Base-by-base conservation (phyloP, 2,888 invertebrate species). In the Aricia artaxerxes region DNA sequence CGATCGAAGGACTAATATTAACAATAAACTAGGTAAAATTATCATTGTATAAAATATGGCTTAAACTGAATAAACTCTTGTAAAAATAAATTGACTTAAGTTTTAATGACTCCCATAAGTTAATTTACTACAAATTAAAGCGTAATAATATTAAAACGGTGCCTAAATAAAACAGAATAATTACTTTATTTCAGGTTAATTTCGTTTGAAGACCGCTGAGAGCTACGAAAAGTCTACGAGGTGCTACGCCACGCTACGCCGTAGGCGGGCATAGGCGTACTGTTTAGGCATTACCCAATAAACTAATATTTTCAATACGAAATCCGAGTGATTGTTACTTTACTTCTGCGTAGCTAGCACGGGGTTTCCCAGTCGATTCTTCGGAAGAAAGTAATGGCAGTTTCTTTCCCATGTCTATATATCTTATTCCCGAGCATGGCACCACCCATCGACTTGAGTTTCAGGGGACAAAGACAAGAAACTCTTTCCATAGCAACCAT, bases 81-180 rank as follows among this genome's bases (percentile, higher is more conserved):
- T 38, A 13, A 35, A 69, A 35, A 69, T 16, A 5, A 69, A 69
- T 13, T 16, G 16, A 69, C 69, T 69, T 13, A 69, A 69, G 0
- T 69, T 69, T 38, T 69, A 35, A 69, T 35, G 69, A 69, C 69
- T 1, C 6, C 35, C 13, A 35, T 69, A 38, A 69, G 35, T 38
- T 69, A 35, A 35, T 38, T 38, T 38, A 13, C 69, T 38, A 38
- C 35, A 69, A 69, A 69, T 69, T 69, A 13, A 35, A 69, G 35
- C 69, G 11, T 69, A 35, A 69, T 69, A 69, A 64, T 64, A 64
- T 64, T 69, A 38, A 69, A 69, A 69, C 16, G 35, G 35, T 69
- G 69, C 35, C 13, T 38, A 35, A 69, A 38, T 38, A 69, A 69
- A 69, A 38, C 16, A 16, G 35, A 69, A 69, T 69, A 69, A 69